Evolutionary conservation across 2,888 invertebrate genomes (phyloP).

Genomic region (Cistogaster globosa): DNA sequence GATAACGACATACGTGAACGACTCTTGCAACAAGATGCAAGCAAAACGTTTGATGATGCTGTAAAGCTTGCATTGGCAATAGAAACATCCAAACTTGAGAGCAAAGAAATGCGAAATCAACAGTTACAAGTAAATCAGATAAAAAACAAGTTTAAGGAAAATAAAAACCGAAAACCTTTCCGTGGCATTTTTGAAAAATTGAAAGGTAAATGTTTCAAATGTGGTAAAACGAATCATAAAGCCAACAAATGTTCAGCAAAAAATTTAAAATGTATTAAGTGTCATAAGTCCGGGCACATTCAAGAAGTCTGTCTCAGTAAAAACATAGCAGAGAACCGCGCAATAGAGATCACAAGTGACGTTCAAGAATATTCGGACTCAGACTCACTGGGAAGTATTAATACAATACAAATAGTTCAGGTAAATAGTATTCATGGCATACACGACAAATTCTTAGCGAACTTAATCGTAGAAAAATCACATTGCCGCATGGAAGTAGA

Average conservation of each 20-base stretch:
- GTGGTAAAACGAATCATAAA: slow-evolving; percentile 10
- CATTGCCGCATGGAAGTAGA: not conserved
- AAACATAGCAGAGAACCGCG: slow-evolving; percentile 16
- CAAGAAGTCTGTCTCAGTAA: slow-evolving; percentile 6
- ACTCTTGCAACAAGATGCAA: not conserved
- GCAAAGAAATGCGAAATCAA: slow-evolving; percentile 5
- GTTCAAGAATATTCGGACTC: not conserved
- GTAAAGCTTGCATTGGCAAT: not conserved
- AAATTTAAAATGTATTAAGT: slow-evolving; percentile 21
- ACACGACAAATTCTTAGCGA: too few relatives aligned
- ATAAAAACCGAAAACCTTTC: not conserved
- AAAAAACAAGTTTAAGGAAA: not conserved
- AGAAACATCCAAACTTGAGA: not conserved
- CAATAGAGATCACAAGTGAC: not conserved
- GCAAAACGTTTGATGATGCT: slow-evolving; percentile 17
- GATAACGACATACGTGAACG: slow-evolving; percentile 2
- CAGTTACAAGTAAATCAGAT: not conserved
- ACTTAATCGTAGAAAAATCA: not conserved
- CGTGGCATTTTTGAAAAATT: slow-evolving; percentile 5
- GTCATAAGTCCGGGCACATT: not conserved
- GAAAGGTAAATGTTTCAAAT: slow-evolving; percentile 3
- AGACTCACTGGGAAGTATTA: not conserved
- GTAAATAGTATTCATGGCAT: too few relatives aligned
- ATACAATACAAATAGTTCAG: slow-evolving; percentile 8
- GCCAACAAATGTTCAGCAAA: not conserved